Evolutionary conservation across 2,888 invertebrate genomes (phyloP).

Genomic region (Folsomia manolachei): DNA sequence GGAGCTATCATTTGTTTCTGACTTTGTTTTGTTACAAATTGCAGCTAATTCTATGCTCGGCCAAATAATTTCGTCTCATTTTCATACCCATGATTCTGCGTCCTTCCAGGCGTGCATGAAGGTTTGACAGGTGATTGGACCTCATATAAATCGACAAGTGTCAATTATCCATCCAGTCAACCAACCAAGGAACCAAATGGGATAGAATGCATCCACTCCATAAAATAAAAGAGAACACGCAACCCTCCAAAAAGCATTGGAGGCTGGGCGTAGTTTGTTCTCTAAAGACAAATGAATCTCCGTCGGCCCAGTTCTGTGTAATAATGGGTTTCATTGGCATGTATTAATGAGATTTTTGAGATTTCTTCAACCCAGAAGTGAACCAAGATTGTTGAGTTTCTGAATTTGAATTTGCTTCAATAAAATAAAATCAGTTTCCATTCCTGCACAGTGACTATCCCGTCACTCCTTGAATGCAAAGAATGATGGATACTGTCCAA

Average conservation of each 20-base stretch:
- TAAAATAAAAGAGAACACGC: not conserved
- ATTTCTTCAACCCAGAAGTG: not conserved
- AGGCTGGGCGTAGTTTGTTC: not conserved
- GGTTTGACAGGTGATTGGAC: not conserved
- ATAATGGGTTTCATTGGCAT: conserved; percentile 40
- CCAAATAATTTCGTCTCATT: conserved; percentile 4
- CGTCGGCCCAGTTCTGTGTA: conserved; percentile 16
- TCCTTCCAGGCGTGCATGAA: not conserved
- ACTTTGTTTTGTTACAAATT: no score
- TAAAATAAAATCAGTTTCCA: no score
- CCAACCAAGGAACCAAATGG: not conserved
- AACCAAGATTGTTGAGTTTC: not conserved
- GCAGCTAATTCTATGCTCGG: not conserved
- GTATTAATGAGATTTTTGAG: conserved; percentile 32
- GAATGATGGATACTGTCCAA: no score
- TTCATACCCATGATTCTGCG: not conserved
- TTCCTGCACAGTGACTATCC: no score
- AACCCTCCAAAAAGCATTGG: no score
- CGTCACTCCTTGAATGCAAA: no score
- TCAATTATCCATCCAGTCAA: not conserved
- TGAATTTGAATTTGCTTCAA: not conserved
- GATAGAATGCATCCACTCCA: not conserved
- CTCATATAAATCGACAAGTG: not conserved
- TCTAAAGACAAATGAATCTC: not conserved
- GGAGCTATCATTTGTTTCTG: no score